Evolutionary conservation across 35 echinoderm and acorn worm species (phyloP).

Genomic region (Acanthaster planci): DNA sequence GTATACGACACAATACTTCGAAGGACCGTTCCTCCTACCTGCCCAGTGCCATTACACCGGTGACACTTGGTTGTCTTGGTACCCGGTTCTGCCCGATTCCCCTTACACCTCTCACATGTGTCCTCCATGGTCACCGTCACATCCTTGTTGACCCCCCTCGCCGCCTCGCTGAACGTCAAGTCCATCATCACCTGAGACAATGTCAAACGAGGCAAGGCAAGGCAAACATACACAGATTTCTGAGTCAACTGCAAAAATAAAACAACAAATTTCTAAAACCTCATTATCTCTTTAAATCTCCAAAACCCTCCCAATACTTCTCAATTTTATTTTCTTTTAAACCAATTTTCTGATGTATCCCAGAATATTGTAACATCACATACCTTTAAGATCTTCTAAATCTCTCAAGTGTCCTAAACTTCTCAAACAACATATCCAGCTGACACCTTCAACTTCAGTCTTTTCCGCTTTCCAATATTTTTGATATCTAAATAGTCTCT

Average conservation of each 20-base stretch:
- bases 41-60: conserved; percentile 83
- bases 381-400: too few species aligned
- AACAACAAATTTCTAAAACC: background rate
- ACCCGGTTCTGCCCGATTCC: conserved; percentile 85
- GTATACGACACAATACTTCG: too few species aligned
- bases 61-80: conserved; percentile 85
- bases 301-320: too few species aligned
- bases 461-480: too few species aligned
- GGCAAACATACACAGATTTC: background rate
- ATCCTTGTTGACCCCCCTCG: conserved; percentile 91
- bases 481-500: too few species aligned
- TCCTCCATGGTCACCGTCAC: conserved; percentile 79
- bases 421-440: too few species aligned
- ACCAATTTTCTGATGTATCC: too few species aligned
- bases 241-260: background rate
- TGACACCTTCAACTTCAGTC: too few species aligned
- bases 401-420: too few species aligned
- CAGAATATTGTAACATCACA: too few species aligned
- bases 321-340: too few species aligned
- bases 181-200: conserved; percentile 85
- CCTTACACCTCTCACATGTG: conserved; percentile 87
- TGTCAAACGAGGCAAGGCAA: background rate
- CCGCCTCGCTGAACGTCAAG: conserved; percentile 89
- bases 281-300: too few species aligned
- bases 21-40: conserved; percentile 44